Base-by-base conservation (phyloP, 2,888 invertebrate species). In the Kuschelorhynchus macadamiae region DNA sequence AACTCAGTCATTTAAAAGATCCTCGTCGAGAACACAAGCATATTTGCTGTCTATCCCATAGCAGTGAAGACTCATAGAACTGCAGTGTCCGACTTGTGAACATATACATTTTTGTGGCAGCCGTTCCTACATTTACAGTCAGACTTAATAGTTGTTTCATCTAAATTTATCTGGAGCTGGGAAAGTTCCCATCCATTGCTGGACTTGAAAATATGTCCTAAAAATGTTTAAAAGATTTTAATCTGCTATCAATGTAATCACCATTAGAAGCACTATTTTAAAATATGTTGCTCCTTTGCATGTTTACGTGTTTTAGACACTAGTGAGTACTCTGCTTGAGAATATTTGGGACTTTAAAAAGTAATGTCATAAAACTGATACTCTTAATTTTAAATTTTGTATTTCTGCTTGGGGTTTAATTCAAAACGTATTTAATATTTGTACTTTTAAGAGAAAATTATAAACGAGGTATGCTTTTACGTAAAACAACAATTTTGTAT, bases 231-330 rank as follows among this genome's bases (percentile, higher is more conserved):
- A 25, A 25, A 25, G 7, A 25, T n/a, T n/a, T n/a, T 25, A 25
- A 36, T 36, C 11, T 36, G 36, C 36, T 36, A 36, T 36, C 11
- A 36, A 36, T 36, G 36, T 36, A 36, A 36, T 36, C 36, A 36
- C 36, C 36, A 36, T 36, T 36, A 7, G 36, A 36, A 36, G 11
- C 36, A 36, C 36, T 36, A 36, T 11, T 11, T 36, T 36, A 36
- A 36, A 32, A 32, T 32, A 36, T 36, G 36, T 36, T 36, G 36
- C 3, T 36, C 11, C 11, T 7, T 4, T 25, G 25, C 25, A 25
- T 7, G 4, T 25, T 25, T 25, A 7, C n/a, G n/a, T n/a, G n/a
- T n/a, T n/a, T n/a, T n/a, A n/a, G n/a, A n/a, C n/a, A n/a, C n/a
- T n/a, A n/a, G n/a, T n/a, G n/a, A n/a, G n/a, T n/a, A n/a, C n/a